Evolutionary conservation across 2,888 invertebrate genomes (phyloP).

Genomic region (Callinectes sapidus): DNA sequence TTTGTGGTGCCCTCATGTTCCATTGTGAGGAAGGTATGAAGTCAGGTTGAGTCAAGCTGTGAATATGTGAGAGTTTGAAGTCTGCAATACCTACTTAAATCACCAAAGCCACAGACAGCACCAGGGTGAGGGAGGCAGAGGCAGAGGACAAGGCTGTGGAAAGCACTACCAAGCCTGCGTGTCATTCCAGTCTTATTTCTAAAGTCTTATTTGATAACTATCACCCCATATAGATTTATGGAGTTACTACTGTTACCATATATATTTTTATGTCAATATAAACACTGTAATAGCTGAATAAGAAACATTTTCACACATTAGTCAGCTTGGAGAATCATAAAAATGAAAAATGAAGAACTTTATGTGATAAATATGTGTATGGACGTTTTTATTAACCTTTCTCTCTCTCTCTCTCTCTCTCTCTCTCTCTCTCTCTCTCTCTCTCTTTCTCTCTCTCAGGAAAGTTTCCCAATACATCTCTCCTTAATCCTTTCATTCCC

Average conservation of each 20-base stretch:
- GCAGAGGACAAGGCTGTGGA: not conserved
- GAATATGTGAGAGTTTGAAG: not conserved
- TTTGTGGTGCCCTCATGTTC: not conserved
- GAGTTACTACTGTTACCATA: slow-evolving; percentile 13
- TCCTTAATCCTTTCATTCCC: not conserved
- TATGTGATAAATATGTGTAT: slow-evolving; percentile 21
- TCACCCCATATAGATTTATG: slow-evolving; percentile 11
- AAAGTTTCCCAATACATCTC: not conserved
- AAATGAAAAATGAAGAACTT: slow-evolving; percentile 19
- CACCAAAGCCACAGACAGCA: not conserved
- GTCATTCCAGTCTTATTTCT: slow-evolving; percentile 7
- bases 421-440: slow-evolving; percentile 1
- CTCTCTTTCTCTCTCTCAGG: not conserved
- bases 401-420: not conserved
- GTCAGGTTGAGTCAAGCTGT: not conserved
- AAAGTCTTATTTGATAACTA: slow-evolving; percentile 10
- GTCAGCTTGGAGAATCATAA: slow-evolving; percentile 5
- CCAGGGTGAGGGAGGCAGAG: not conserved
- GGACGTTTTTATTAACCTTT: not conserved
- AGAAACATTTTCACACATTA: slow-evolving; percentile 6
- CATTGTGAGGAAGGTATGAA: not conserved
- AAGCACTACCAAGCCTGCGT: not conserved
- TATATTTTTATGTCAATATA: slow-evolving; percentile 25
- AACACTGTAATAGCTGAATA: slow-evolving; percentile 17
- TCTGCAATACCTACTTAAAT: not conserved